Evolutionary conservation across 1,140 invertebrate genomes (phyloP).

Genomic region (Pantala flavescens): DNA sequence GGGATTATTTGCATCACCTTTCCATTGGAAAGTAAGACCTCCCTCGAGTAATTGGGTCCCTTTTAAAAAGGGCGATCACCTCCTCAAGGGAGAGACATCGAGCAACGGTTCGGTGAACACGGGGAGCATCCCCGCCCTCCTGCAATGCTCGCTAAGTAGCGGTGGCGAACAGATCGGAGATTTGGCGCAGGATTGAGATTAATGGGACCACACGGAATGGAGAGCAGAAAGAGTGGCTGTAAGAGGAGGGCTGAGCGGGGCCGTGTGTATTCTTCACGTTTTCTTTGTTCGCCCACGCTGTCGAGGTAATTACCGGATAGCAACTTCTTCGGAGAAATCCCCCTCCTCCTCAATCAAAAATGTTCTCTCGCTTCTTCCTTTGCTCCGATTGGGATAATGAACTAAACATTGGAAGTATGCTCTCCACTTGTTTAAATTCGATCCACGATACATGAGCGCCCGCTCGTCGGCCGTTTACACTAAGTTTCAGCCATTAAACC

Average conservation of each 20-base stretch:
- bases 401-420: not conserved
- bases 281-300: not conserved
- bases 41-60: not conserved
- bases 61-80: not conserved
- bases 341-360: not conserved
- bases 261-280: slow-evolving; percentile 1
- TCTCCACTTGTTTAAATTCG: not conserved
- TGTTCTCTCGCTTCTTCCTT: not conserved
- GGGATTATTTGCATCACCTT: not conserved
- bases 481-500: not conserved
- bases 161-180: not conserved
- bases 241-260: not conserved
- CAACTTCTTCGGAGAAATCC: not conserved
- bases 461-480: not conserved
- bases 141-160: not conserved
- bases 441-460: not conserved
- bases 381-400: not conserved
- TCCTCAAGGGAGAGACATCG: not conserved
- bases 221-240: not conserved
- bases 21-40: not conserved
- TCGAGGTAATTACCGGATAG: not conserved
- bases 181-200: not conserved
- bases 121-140: not conserved
- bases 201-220: not conserved
- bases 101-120: not conserved